Evolutionary conservation across 1,140 invertebrate species (phyloP), one percentile per base, ranked within the genome.

Genomic region (Orchestia grillus): DNA sequence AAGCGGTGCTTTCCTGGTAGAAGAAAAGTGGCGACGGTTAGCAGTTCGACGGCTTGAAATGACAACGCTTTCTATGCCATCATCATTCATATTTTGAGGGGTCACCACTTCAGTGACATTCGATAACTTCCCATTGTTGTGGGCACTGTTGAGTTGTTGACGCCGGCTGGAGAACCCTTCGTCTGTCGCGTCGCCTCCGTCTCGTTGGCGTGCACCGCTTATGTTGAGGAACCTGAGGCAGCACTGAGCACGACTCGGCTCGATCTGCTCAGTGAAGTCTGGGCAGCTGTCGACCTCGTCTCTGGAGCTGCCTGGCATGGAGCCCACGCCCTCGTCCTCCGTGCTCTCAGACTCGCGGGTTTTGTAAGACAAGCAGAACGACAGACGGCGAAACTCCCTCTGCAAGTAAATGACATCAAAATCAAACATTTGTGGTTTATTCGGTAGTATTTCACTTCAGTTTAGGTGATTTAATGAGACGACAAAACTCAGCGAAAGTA

Each of bases 291-390:
- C 92, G 11, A 94, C 92, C 40, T 94, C 92, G 43, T 45, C 44
- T 40, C 92, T 44, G 43, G 92, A 94, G 40, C 92, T 94, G 43
- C 92, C 92, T 15, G 92, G 92, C 92, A 94, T 94, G 40, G 92
- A 94, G 43, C 92, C 92, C 41, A 94, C 92, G 11, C 92, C 92
- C 44, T 94, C 92, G 44, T 94, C 92, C 44, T 94, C 92, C 1
- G 92, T 94, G 44, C 92, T 94, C 92, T 94, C 92, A 15, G 92
- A 94, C 40, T 94, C 92, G 8, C 44, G 92, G 44, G 40, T 16
- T 44, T 44, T 40, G 43, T 44, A 40, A 40, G 92, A 44, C 43
- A 94, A 6, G 44, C 92, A 94, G 92, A 45, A 94, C 36, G 92
- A 94, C 44, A 94, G 43, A 44, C 92, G 44, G 15, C 44, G 43